Conservation (phyloP, 2,888 invertebrate species). For the Mythimna lalbum region DNA sequence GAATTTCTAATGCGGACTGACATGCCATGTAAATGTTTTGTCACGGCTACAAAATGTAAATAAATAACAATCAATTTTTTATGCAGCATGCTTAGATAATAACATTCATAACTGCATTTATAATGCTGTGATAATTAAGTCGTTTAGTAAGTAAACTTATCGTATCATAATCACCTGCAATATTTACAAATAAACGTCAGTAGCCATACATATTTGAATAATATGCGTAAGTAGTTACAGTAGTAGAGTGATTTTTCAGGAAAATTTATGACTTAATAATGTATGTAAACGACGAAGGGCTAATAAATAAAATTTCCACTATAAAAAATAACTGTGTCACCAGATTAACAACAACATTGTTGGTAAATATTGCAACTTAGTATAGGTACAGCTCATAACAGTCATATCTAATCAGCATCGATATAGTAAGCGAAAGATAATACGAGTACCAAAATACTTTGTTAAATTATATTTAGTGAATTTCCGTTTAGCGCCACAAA, state of each 20-base stretch:
- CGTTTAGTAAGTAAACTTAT: neutral
- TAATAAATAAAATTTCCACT: neutral
- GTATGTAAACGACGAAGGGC: neutral
- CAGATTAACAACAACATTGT: neutral
- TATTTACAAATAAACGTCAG: neutral
- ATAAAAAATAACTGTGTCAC: conserved; percentile 5
- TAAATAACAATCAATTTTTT: conserved; percentile 12
- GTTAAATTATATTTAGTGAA: neutral
- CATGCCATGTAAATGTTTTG: conserved; percentile 28
- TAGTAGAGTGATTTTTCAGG: neutral
- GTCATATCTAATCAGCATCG: conserved; percentile 52
- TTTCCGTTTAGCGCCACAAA: neutral
- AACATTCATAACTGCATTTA: neutral
- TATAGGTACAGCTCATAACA: conserved; percentile 5
- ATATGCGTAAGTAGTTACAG: neutral
- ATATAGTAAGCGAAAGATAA: conserved; percentile 32
- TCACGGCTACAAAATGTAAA: conserved; percentile 25
- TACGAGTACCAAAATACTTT: conserved; percentile 1
- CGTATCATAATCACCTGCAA: neutral
- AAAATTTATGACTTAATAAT: neutral
- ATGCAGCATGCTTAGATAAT: conserved; percentile 4
- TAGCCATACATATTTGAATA: neutral
- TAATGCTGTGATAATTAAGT: neutral
- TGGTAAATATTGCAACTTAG: conserved; percentile 26
- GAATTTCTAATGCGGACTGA: conserved; percentile 33